Base-by-base conservation (phyloP, 2,888 invertebrate genomes). In the Xylota sylvarum region DNA sequence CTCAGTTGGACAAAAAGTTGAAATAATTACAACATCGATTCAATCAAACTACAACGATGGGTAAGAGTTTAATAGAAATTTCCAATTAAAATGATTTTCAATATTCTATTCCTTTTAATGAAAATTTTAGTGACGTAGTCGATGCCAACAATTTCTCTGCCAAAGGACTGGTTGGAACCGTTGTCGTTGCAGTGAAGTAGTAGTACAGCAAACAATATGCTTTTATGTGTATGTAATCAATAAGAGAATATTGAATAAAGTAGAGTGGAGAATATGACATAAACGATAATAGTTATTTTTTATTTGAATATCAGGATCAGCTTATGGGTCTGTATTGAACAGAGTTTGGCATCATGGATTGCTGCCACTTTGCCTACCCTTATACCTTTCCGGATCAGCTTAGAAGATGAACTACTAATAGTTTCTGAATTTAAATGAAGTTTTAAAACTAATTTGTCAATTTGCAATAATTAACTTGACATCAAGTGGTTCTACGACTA, bases 21-120 rank as follows among this genome's bases (percentile, higher is more conserved):
- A 92, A 88, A 88, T 92, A 27, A 92, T 92, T 0, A 92, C 92
- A 64, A 90, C 91, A 9, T 92, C 92, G 0, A 32, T 92, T 14
- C 92, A 90, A 48, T 92, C 92, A 0, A 89, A 90, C 32, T 89
- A 92, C 60, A 89, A 56, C 30, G 92, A 92, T 84, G 92, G 92
- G 88, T 92, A 88, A 87, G 86, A 32, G n/a, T 10, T 23, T 12
- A 19, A 67, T 23, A n/a, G n/a, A n/a, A n/a, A 27, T 14, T 14
- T 30, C 4, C 40, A 12, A 9, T n/a, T 37, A 9, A n/a, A 14
- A 4, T 4, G 4, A 40, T n/a, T 43, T 14, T 6, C 1, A 12
- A 43, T 43, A 14, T 43, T n/a, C 0, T 30, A 30, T 52, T 48
- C 23, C 48, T 30, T n/a, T 52, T 65, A 52, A 56, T 10, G 52